These are phyloP conservation scores for Chlorops oryzae DNA, from an alignment of 1,140 invertebrate species.

Conservation along the genomic window DNA sequence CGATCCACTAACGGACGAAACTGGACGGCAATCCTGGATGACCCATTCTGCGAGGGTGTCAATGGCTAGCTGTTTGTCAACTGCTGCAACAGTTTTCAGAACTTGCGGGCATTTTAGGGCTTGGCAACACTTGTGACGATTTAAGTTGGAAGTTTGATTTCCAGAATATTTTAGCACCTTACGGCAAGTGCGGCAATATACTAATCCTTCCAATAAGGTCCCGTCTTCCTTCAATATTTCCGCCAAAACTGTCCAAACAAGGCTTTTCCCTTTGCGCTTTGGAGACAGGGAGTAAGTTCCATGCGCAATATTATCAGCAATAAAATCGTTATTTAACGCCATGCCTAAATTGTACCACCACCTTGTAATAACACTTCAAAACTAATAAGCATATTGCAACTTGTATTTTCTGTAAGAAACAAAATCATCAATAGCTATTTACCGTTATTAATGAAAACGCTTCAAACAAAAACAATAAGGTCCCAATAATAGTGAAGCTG, in stretches of 20 bases:
- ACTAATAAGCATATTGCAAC: too few relatives aligned
- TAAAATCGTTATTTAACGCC: too few relatives aligned
- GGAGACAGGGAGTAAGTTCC: too few relatives aligned
- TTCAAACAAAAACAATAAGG: too few relatives aligned
- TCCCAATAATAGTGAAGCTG: too few relatives aligned
- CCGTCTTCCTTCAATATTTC: not conserved
- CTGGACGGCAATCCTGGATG: conserved; percentile 14
- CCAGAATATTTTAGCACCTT: not conserved
- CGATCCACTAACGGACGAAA: conserved; percentile 12
- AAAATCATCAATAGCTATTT: too few relatives aligned
- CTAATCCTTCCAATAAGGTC: conserved; percentile 2
- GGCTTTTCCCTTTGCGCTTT: conserved; percentile 1
- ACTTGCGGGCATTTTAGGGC: not conserved
- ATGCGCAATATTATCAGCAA: too few relatives aligned
- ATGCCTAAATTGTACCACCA: too few relatives aligned
- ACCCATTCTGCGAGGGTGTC: not conserved
- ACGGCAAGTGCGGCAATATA: conserved; percentile 1
- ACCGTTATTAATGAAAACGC: too few relatives aligned
- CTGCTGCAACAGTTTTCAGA: not conserved
- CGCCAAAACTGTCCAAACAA: not conserved
- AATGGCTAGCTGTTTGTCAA: not conserved
- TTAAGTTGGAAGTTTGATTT: conserved; percentile 3
- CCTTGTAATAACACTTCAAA: too few relatives aligned
- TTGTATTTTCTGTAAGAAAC: too few relatives aligned
- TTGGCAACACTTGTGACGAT: not conserved